Base-by-base conservation (phyloP, 64 coral and sea anemone species). In the Anthopleura sola region DNA sequence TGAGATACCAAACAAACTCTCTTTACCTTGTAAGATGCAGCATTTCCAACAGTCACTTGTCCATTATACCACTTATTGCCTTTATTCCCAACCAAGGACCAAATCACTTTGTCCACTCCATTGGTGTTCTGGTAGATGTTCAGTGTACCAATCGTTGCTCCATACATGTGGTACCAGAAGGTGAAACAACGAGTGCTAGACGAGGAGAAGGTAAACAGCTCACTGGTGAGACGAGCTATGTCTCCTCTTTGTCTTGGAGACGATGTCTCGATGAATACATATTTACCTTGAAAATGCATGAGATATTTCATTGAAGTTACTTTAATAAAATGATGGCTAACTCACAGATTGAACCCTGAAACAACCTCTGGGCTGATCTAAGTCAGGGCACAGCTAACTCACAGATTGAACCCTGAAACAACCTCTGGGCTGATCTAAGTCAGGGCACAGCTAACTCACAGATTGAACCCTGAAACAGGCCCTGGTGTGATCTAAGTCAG, bases 131-230 rank as follows among this genome's bases (percentile, higher is more conserved):
- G 86, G 53, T 95, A 99, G 1, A 99, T 80, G 36, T 99, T 99
- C 13, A 99, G 85, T 15, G 93, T 55, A 8, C 97, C 97, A 49
- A 99, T 92, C 20, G 37, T 24, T 13, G 0, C 0, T n/a, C 97
- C 97, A 51, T 95, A 95, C 97, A 99, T 99, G 81, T 95, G 92
- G 49, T 99, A 99, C 97, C 97, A 99, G 87, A 99, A 99, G 24
- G 90, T 95, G 26, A 99, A 94, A 69, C 97, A 99, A 7, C 40
- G 78, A 47, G 57, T 91, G 24, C 56, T 54, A 0, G 89, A 86
- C 18, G 81, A n/a, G 55, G 91, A 87, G 2, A 81, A 86, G 31
- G 91, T 95, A 34, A 99, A 95, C 23, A 80, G 54, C 49, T 85
- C 80, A 34, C 97, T 99, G 19, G 84, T 6, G 16, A 99, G 60